Base-by-base conservation (phyloP, 2,888 invertebrate species). In the Caenorhabditis becei region DNA sequence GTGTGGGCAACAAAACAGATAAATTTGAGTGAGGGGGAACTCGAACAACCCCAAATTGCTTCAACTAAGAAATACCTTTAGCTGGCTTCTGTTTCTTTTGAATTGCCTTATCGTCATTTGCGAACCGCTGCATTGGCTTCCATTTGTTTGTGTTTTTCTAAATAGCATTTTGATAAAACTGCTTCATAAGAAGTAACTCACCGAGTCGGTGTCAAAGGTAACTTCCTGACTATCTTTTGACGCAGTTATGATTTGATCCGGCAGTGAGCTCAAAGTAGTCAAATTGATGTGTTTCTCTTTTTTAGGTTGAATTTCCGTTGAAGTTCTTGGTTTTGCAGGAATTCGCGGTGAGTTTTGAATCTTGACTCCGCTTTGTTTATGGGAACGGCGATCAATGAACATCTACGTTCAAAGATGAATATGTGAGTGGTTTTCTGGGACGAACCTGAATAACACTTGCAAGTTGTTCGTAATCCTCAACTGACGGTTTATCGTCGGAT, bases 391-490 rank as follows among this genome's bases (percentile, higher is more conserved):
- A 23, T 79, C 72, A 20, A 79, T 70, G 35, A 79, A 79, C 79
- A 72, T 72, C 70, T 79, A 53, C 49, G 24, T 24, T 47, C 47
- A 20, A n/a, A n/a, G n/a, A n/a, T n/a, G n/a, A n/a, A n/a, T n/a
- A 7, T 18, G 41, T 5, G 14, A 41, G 8, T 41, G n/a, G n/a
- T 11, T 41, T 11, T 14, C 5, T n/a, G 51, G 2, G 18, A 59
- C 20, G 2, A 24, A 77, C 84, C 66, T 84, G 81, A 18, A 85
- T 79, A 28, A 83, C 32, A 28, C 66, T 75, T 0, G 82, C 82
- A n/a, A 85, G 56, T 41, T 82, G 72, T 44, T 82, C 74, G 44
- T 83, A 85, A 26, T 81, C 77, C 37, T 83, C 78, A 0, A 67
- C 35, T 14, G 80, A 80, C 18, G 75, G 74, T 24, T 72, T 69